Evolutionary conservation across 2,888 invertebrate species (phyloP), one percentile per base, ranked within the genome.

Genomic region (Coelopa pilipes): DNA sequence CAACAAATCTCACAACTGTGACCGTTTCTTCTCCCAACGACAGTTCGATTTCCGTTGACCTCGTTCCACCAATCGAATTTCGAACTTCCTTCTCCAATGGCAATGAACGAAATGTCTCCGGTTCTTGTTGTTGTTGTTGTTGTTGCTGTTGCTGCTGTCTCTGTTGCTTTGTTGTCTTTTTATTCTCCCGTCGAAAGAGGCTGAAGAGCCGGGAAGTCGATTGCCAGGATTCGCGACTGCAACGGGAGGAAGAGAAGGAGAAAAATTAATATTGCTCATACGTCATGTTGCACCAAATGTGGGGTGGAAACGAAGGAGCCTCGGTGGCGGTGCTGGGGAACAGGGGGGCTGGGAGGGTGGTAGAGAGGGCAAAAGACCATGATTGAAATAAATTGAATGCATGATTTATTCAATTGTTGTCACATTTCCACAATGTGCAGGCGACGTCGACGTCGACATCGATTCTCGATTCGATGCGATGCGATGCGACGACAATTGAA

Each of bases 221-320:
- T n/a, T 1, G 55, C 9, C 55, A 11, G 55, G 19, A 45, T 49
- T 49, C 45, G 10, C 45, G 19, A 19, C 34, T n/a, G 57, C 5
- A 46, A 59, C 45, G 12, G 46, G 1, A 57, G 17, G 34, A 57
- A 59, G 46, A 68, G 19, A 69, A 19, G 10, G 5, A 12, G 15
- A 45, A 57, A 7, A 57, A 57, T 59, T 17, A 69, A 57, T n/a
- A 47, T 69, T 17, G 13, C 55, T 57, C 46, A 69, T 46, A 69
- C 68, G 57, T 24, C 24, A 12, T n/a, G 57, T n/a, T 55, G 57
- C 34, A 68, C 55, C 17, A 57, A 19, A 19, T 19, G 21, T n/a
- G 57, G 17, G 17, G 17, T 1, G 17, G 11, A 57, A 19, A 57
- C 57, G 57, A 34, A 7, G 7, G 34, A n/a, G n/a, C n/a, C n/a